Evolutionary conservation across 2,888 invertebrate species (phyloP).

Genomic region (Psococerastis gibbosa): DNA sequence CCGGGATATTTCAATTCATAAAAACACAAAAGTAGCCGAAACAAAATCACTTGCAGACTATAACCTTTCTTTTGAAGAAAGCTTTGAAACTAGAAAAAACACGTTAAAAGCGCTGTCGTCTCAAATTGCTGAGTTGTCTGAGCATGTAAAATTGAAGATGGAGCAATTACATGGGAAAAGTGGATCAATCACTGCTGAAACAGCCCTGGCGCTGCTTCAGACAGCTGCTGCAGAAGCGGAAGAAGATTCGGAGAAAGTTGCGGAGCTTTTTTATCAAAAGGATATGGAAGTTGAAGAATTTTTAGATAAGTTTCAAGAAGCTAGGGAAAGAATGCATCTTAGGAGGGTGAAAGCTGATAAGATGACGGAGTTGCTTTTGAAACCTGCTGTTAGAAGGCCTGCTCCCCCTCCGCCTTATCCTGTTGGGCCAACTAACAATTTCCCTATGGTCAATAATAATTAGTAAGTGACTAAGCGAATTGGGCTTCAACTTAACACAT

Average conservation of each 20-base stretch:
- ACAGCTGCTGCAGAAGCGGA: conserved; percentile 84
- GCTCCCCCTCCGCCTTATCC: not conserved
- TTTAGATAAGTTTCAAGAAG: conserved; percentile 59
- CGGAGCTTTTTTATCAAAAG: conserved; percentile 60
- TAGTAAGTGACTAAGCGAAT: no score
- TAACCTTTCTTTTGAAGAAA: conserved; percentile 72
- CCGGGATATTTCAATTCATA: no score
- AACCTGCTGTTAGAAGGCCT: not conserved
- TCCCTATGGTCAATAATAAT: no score
- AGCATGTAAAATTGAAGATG: not conserved
- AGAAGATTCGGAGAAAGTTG: conserved; percentile 72
- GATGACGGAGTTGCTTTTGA: conserved; percentile 51
- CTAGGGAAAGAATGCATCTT: conserved; percentile 56
- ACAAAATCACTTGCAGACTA: conserved; percentile 79
- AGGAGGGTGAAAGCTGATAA: conserved; percentile 87
- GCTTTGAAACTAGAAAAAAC: conserved; percentile 52
- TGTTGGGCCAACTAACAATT: not conserved
- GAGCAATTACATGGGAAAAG: conserved; percentile 39
- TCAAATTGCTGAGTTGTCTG: conserved; percentile 33
- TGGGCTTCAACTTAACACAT: no score
- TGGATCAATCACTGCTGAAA: conserved; percentile 62
- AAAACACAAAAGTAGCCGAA: no score
- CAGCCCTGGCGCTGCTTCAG: conserved; percentile 71
- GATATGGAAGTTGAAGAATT: conserved; percentile 60
- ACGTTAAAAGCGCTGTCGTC: conserved; percentile 48